A percentile compares a stretch with the other conserved stretches of the same genome.
Evolutionary conservation across 2,888 invertebrate species (phyloP).

Genomic region (Polymixis flavicincta): DNA sequence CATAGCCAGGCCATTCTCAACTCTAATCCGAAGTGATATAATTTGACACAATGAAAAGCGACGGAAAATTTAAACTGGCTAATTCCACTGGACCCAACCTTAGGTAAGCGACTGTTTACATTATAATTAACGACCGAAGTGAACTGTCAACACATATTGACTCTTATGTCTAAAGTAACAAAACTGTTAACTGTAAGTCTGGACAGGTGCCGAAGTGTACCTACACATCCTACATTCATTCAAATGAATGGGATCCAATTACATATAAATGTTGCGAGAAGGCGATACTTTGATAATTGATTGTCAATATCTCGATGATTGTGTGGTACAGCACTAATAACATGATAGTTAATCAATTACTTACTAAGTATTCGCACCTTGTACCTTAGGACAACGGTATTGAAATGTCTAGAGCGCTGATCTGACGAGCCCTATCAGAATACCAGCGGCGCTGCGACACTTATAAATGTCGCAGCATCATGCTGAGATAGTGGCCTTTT

Average conservation of each 20-base stretch:
- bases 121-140: slow-evolving; percentile 69
- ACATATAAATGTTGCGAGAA: slow-evolving; percentile 62
- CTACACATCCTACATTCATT: slow-evolving; percentile 54
- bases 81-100: slow-evolving; percentile 64
- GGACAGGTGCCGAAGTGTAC: slow-evolving; percentile 35
- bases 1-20: slow-evolving; percentile 5
- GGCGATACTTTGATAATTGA: slow-evolving; percentile 64
- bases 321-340: slow-evolving; percentile 9
- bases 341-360: neutral
- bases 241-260: slow-evolving; percentile 66
- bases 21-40: slow-evolving; percentile 14
- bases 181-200: slow-evolving; percentile 50
- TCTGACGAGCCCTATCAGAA: no score
- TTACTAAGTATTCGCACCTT: neutral
- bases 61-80: slow-evolving; percentile 33
- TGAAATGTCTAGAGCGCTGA: neutral
- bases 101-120: slow-evolving; percentile 71
- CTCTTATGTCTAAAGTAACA: slow-evolving; percentile 51
- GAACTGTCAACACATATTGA: slow-evolving; percentile 56
- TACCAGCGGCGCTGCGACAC: no score
- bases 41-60: neutral
- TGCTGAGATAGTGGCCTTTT: no score
- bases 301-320: slow-evolving; percentile 36
- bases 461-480: no score
- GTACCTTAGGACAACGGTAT: neutral